Evolutionary conservation across 2,113 vertebrate species (phyloP), one percentile per base, ranked within the genome.

Genomic region (Spea multiplicata): DNA sequence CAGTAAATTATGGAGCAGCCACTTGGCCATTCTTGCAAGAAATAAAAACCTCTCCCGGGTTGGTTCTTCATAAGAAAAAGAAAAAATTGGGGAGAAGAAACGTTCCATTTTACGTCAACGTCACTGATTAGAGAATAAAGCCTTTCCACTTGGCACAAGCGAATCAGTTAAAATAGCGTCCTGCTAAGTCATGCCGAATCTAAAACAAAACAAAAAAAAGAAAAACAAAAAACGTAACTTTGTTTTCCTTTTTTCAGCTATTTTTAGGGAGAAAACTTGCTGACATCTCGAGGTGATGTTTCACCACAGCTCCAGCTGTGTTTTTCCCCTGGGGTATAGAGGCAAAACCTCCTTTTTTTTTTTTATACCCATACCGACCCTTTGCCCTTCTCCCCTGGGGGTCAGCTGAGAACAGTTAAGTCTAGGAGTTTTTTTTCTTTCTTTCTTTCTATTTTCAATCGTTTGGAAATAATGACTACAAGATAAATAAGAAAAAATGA

Each of bases 241-340:
- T 59, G 10, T 59, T 59, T 59, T 12, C 14, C 4, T 13, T 13
- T 7, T 59, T 30, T 16, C 44, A 8, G 50, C 77, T 79, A 79
- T 79, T 79, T 79, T 79, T 79, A 79, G 77, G 61, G 46, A 66
- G 48, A 72, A 66, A 79, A 79, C 44, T 59, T 79, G 77, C 77
- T 79, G 77, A 79, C 70, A 73, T 69, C 45, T 47, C 68, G 61
- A 66, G 76, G 59, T 16, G 49, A 62, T 53, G 61, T 73, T 79
- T 79, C 50, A 79, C 77, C 77, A 14, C 77, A 79, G n/a, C 49
- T 73, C 77, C 77, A 79, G 70, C 77, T 79, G 77, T 79, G 77
- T 79, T 79, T 57, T 73, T 70, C 69, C 70, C 76, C 45, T 5
- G 52, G 77, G 62, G 62, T 73, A 66, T 9, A 16, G 57, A 57